Conservation (phyloP, 64 coral and sea anemone genomes). For the Astreopora myriophthalma region DNA sequence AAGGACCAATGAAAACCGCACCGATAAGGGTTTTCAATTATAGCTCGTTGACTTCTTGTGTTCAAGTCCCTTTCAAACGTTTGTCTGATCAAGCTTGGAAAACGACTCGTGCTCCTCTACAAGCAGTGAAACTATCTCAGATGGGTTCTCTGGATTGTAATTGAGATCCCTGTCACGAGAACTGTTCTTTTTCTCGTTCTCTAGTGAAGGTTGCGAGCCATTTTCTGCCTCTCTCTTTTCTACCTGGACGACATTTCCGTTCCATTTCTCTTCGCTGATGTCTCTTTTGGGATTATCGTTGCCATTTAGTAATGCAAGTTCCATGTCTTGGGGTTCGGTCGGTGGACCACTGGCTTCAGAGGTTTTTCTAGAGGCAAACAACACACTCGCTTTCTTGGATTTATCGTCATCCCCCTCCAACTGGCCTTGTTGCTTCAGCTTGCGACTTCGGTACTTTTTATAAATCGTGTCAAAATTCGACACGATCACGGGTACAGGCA, state of each 20-base stretch:
- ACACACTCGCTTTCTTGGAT: neutral
- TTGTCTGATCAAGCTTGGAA: slow-evolving; percentile 27
- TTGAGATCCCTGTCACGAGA: neutral
- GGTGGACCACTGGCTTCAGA: neutral
- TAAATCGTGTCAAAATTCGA: slow-evolving; percentile 96
- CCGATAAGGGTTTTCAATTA: neutral
- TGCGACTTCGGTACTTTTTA: slow-evolving; percentile 83
- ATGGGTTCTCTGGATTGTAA: neutral
- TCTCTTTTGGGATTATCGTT: neutral
- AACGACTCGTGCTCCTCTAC: neutral
- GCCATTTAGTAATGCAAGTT: neutral
- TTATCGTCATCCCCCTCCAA: neutral
- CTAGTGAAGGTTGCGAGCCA: neutral
- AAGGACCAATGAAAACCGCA: neutral
- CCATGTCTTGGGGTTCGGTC: neutral
- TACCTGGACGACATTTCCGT: slow-evolving; percentile 16
- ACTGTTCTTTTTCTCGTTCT: neutral
- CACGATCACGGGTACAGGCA: slow-evolving; percentile 91
- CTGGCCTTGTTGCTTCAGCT: slow-evolving; percentile 76
- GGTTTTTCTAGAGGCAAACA: slow-evolving; percentile 10
- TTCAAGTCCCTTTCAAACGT: slow-evolving; percentile 5
- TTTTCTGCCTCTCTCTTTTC: neutral
- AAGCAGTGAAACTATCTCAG: slow-evolving; percentile 8
- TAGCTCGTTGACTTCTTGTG: neutral
- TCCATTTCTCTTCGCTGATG: slow-evolving; percentile 14